Percentiles rank a stretch among this genome's conserved stretches.
phyloP scores from a whole-genome alignment of 1,140 invertebrate genomes.

The Calliopsis andreniformis region DNA sequence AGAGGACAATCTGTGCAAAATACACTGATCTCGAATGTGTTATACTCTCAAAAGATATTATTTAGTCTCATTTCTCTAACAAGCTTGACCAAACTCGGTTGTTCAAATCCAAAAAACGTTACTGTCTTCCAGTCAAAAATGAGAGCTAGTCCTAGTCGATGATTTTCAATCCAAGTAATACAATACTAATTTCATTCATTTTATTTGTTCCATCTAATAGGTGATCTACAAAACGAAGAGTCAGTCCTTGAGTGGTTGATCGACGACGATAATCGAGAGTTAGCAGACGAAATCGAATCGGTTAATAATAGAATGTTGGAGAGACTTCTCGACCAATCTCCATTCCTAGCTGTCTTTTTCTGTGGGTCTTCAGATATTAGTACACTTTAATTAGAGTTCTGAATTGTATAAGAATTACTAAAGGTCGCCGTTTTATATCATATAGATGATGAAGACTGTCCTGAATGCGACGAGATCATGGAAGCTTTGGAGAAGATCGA shows the following conservation, averaged over 20 bases:
- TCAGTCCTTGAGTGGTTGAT: conserved; percentile 96
- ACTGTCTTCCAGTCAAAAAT: no score
- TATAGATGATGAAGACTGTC: conserved; percentile 94
- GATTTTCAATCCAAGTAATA: no score
- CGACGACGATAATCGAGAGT: conserved; percentile 95
- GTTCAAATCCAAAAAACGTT: no score
- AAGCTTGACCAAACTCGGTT: no score
- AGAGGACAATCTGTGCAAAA: no score
- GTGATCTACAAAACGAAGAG: conserved; percentile 95
- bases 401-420: neutral
- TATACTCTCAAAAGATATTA: no score
- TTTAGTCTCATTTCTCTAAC: no score
- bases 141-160: no score
- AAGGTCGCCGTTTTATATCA: conserved; percentile 9
- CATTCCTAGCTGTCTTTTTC: conserved; percentile 95
- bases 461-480: conserved; percentile 93
- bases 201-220: conserved; percentile 74
- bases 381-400: neutral
- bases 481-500: conserved; percentile 96
- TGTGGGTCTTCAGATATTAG: conserved; percentile 84
- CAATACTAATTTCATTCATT: no score
- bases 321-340: conserved; percentile 92
- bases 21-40: no score
- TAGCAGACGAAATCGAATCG: conserved; percentile 96
- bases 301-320: conserved; percentile 95